Evolutionary conservation across 2,797 vertebrate species (phyloP).

Genomic region (Taeniopygia guttata): DNA sequence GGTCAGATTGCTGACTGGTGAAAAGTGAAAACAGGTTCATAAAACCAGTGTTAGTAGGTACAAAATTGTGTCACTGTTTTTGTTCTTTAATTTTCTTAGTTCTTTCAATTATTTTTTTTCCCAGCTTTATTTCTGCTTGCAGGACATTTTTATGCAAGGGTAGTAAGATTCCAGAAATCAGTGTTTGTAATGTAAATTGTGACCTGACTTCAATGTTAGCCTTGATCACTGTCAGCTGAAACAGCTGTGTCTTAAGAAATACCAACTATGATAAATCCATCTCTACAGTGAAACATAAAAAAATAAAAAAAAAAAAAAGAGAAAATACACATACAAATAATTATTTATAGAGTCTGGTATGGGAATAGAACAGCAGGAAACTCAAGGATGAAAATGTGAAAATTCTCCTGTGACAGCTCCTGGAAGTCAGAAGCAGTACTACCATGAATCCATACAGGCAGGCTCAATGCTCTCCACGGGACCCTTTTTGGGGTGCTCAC

Average conservation of each 20-base stretch:
- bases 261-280: neutral
- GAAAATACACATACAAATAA: neutral
- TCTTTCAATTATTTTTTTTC: neutral
- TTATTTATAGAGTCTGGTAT: neutral
- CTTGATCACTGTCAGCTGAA: neutral
- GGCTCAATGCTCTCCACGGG: too few species aligned
- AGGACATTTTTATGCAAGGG: neutral
- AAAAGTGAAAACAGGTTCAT: neutral
- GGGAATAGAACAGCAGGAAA: neutral
- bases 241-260: neutral
- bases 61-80: neutral
- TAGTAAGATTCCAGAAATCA: neutral
- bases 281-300: neutral
- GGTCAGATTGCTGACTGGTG: neutral
- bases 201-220: neutral
- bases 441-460: neutral
- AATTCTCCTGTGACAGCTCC: neutral
- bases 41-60: neutral
- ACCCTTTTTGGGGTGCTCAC: neutral
- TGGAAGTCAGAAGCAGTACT: neutral
- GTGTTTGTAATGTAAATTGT: slow-evolving; percentile 24
- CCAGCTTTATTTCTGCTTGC: neutral
- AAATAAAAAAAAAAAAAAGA: neutral
- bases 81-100: neutral
- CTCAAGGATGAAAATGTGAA: neutral